Base-by-base conservation (phyloP, 2,888 invertebrate species). In the Branchinecta sandiegonensis region DNA sequence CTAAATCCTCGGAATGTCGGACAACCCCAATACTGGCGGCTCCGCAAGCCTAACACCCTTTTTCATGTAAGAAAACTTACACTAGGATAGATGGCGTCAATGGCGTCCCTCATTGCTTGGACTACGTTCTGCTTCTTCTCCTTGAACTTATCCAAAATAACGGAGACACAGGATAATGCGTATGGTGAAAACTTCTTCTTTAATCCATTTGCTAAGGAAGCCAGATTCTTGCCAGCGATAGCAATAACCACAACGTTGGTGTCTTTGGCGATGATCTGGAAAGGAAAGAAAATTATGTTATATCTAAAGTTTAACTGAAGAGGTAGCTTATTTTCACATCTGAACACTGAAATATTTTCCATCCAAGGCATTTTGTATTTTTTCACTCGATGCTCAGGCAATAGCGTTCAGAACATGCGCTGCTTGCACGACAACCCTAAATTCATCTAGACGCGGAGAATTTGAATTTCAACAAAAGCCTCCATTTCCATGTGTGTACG, bases 121-220 rank as follows among this genome's bases (percentile, higher is more conserved):
- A 97, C 93, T 1, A 97, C 95, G 75, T 86, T 88, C 3, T 86
- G 82, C 75, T 99, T 99, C 81, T 95, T 97, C 78, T 99, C 97
- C 75, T 94, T 94, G 76, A 97, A 97, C 79, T 97, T 99, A 75
- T 97, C 96, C 48, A 99, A 78, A 67, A 95, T 82, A 0, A 88
- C 77, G 10, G 88, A 83, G 1, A 91, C 80, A 74, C 89, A 88
- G 0, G 86, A 85, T 46, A 83, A 79, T 0, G 94, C 88, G 79
- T 94, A 94, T 0, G 87, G 85, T 11, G 86, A 84, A 79, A 95
- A 99, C 70, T 88, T 86, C 77, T 88, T 89, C 69, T 94, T 88
- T 48, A 97, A 81, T 1, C 95, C 96, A 68, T 78, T 82, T 0
- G 96, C 96, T 63, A 99, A 77, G 73, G 85, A 82, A 3, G 88